Evolutionary conservation across 1,140 invertebrate species (phyloP).

Genomic region (Leptinotarsa defecta): DNA sequence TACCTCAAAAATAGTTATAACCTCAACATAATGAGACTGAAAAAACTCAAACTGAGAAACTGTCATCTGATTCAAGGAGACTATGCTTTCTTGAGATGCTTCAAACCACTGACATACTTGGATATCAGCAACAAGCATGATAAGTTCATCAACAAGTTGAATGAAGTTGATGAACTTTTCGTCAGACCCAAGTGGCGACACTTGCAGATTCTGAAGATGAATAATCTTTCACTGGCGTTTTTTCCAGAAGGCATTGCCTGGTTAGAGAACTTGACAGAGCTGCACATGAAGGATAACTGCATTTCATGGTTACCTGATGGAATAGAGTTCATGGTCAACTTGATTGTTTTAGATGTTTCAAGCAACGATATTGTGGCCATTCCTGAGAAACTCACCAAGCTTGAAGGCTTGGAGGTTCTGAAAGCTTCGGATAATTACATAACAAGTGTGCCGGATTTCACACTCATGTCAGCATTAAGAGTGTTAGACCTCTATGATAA

Average conservation of each 20-base stretch:
- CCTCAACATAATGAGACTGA: constrained; percentile 1
- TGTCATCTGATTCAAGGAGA: constrained; percentile 14
- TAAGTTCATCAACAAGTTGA: constrained; percentile 14
- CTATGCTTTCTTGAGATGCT: constrained; percentile 24
- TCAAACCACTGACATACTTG: constrained; percentile 21
- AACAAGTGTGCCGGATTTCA: constrained; percentile 17
- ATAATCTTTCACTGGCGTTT: constrained; percentile 19
- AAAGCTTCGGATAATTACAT: constrained; percentile 22
- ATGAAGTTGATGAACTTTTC: constrained; percentile 27
- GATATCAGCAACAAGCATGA: constrained; percentile 27
- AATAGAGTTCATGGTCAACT: constrained; percentile 23
- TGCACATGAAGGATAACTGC: constrained; percentile 22
- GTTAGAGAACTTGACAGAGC: constrained; percentile 22
- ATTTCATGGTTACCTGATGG: constrained; percentile 30
- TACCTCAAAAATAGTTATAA: constrained; percentile 16
- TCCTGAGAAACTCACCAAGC: constrained; percentile 5
- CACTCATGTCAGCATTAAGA: constrained; percentile 20
- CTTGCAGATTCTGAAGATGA: constrained; percentile 24
- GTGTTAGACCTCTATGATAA: constrained; percentile 31
- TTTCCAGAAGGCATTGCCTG: constrained; percentile 26
- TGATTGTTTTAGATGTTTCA: constrained; percentile 25
- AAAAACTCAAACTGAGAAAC: constrained; percentile 26
- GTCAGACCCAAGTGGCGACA: constrained; percentile 21
- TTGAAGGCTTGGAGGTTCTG: constrained; percentile 14
- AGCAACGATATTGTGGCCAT: constrained; percentile 17